A percentile compares a stretch with the other conserved stretches of the same genome.
These are phyloP conservation scores for Scartelaos histophorus DNA, from an alignment of 2,113 vertebrate species.

Conservation along the genomic window DNA sequence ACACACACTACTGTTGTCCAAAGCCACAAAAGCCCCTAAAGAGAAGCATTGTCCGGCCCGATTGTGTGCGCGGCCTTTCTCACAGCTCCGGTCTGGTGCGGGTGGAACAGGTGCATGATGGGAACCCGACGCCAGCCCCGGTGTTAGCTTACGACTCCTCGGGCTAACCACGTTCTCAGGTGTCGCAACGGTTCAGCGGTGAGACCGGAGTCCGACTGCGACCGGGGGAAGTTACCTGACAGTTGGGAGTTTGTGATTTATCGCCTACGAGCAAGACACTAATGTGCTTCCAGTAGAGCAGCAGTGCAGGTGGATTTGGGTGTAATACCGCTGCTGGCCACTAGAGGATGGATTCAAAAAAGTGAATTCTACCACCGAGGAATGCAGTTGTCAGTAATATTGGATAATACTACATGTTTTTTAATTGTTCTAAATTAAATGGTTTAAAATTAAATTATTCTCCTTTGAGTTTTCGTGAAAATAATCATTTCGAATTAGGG, in stretches of 20 bases:
- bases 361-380: not conserved
- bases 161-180: constrained; percentile 42
- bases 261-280: not conserved
- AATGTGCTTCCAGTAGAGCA: not conserved
- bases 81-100: constrained; percentile 47
- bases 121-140: constrained; percentile 37
- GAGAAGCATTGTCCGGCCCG: constrained; percentile 51
- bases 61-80: constrained; percentile 41
- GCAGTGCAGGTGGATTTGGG: not conserved
- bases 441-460: too few species aligned
- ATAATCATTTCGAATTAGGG: too few species aligned
- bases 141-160: constrained; percentile 67
- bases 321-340: not conserved
- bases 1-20: constrained; percentile 20
- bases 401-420: too few species aligned
- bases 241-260: constrained; percentile 7
- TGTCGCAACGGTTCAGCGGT: constrained; percentile 43
- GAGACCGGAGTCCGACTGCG: constrained; percentile 38
- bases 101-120: constrained; percentile 64
- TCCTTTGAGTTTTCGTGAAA: too few species aligned
- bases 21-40: constrained; percentile 55
- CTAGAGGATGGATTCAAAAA: not conserved
- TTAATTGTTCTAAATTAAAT: too few species aligned
- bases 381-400: not conserved
- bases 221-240: constrained; percentile 14